Conservation (phyloP, 2,797 vertebrate genomes). For the Gastrophryne carolinensis region DNA sequence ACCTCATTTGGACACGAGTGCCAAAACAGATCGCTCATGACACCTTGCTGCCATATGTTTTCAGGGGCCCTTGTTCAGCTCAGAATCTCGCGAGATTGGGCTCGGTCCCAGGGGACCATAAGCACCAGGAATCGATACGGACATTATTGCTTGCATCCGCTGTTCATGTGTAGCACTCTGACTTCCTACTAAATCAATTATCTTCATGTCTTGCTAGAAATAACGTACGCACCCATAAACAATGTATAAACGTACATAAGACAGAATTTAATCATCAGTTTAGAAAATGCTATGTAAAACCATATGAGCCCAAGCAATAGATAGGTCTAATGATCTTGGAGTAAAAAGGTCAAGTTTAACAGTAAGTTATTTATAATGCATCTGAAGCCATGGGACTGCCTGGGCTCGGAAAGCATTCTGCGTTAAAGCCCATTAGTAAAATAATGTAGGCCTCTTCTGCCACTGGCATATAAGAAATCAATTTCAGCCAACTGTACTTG, state of each 20-base stretch:
- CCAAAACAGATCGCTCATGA: too few relatives aligned
- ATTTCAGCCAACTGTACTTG: constrained; percentile 41
- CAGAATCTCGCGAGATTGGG: too few relatives aligned
- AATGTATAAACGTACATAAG: background rate
- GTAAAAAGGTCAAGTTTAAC: background rate
- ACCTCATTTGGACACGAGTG: too few relatives aligned
- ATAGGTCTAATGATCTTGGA: background rate
- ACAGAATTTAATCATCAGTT: background rate
- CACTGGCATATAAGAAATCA: constrained; percentile 45
- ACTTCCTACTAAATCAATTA: too few relatives aligned
- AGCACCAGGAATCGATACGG: too few relatives aligned
- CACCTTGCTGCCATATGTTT: too few relatives aligned
- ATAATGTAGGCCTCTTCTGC: constrained; percentile 22
- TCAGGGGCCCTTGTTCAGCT: too few relatives aligned
- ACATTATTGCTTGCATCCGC: too few relatives aligned
- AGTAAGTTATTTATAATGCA: constrained; percentile 28
- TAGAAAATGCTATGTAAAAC: background rate
- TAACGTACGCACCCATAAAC: background rate
- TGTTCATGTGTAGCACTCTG: too few relatives aligned
- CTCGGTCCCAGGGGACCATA: too few relatives aligned
- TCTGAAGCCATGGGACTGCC: constrained; percentile 13
- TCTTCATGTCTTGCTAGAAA: too few relatives aligned
- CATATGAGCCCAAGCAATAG: background rate
- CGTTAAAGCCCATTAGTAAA: constrained; percentile 30
- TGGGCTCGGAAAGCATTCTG: constrained; percentile 2